phyloP scores from a whole-genome alignment of 2,797 vertebrate genomes.

The Champsocephalus gunnari region DNA sequence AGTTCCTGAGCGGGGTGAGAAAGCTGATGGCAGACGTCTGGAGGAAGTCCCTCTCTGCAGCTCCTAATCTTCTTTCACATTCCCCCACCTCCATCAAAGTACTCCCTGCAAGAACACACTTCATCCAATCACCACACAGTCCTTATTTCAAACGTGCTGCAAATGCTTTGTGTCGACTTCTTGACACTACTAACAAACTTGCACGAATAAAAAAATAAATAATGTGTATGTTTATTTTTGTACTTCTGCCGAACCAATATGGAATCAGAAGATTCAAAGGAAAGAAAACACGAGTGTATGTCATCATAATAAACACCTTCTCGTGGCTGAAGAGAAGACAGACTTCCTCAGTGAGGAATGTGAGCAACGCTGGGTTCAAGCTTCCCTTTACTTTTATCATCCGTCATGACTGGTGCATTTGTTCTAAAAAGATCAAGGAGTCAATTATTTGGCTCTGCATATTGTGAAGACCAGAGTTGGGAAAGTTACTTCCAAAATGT shows the following conservation, averaged over 20 bases:
- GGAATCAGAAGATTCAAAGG: neutral
- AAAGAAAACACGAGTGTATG: neutral
- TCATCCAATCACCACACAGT: slow-evolving; percentile 11
- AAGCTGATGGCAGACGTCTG: slow-evolving; percentile 91
- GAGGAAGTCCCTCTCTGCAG: slow-evolving; percentile 91
- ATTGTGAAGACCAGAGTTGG: no score
- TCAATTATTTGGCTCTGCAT: neutral
- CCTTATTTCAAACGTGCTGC: neutral
- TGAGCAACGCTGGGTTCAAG: neutral
- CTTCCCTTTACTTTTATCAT: neutral
- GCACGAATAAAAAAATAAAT: neutral
- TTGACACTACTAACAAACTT: neutral
- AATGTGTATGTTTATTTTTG: neutral
- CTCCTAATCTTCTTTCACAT: slow-evolving; percentile 89
- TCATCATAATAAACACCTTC: neutral
- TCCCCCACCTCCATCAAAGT: slow-evolving; percentile 93
- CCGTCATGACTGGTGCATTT: neutral
- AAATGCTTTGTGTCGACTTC: neutral
- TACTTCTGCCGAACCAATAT: neutral
- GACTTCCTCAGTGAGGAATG: neutral
- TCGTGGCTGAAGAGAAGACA: neutral
- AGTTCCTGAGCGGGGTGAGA: slow-evolving; percentile 93
- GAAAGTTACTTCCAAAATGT: no score
- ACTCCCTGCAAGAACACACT: slow-evolving; percentile 82
- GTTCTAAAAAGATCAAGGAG: neutral